Conservation (phyloP, 92 coral and sea anemone species). For the Porites divaricata region DNA sequence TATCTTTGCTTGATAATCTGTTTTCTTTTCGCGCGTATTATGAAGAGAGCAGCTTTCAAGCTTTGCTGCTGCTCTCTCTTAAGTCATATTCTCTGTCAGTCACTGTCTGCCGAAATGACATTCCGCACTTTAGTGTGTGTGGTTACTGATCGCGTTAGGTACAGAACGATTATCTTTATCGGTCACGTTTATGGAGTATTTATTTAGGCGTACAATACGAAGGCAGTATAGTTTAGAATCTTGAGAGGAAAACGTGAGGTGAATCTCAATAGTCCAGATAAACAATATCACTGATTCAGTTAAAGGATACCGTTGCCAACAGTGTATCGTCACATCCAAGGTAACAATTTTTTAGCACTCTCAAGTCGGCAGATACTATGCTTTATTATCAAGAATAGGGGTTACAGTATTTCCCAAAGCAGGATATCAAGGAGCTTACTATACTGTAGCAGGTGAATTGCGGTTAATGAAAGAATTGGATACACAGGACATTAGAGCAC, state of each 20-base stretch:
- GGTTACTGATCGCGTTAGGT: neutral
- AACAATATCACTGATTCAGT: no score
- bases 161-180: neutral
- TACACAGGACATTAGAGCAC: neutral
- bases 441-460: neutral
- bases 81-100: no score
- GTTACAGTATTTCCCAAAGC: neutral
- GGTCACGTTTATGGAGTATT: slow-evolving; percentile 1
- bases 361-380: neutral
- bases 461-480: neutral
- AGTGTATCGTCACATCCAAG: neutral
- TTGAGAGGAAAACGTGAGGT: neutral
- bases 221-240: neutral
- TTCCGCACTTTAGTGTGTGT: neutral
- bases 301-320: no score
- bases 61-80: neutral
- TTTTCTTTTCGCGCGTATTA: slow-evolving; percentile 1
- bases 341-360: neutral
- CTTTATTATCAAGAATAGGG: neutral
- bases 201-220: neutral
- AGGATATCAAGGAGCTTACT: neutral
- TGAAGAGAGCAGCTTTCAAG: slow-evolving; percentile 12
- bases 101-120: neutral
- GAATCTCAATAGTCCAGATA: neutral
- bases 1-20: slow-evolving; percentile 12